phyloP scores from a whole-genome alignment of 2,113 vertebrate species.

The Dolichotis patagonum region DNA sequence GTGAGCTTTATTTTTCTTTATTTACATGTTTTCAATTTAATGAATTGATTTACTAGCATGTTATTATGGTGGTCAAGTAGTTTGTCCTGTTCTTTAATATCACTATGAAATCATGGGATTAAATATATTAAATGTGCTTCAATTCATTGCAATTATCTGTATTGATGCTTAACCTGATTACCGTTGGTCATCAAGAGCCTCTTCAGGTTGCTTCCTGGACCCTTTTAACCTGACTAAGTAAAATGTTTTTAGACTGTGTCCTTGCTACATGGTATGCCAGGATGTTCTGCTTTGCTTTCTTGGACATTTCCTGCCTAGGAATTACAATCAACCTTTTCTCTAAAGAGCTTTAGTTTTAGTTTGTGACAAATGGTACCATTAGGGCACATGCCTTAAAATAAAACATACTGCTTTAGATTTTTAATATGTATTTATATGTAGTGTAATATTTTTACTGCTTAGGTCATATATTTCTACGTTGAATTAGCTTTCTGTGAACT shows the following conservation, averaged over 20 bases:
- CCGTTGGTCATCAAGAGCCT: neutral
- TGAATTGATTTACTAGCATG: neutral
- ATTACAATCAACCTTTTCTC: neutral
- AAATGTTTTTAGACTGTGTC: neutral
- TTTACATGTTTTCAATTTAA: neutral
- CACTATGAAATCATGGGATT: neutral
- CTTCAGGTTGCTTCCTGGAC: neutral
- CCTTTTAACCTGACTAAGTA: neutral
- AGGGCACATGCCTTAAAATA: neutral
- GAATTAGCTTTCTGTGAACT: neutral
- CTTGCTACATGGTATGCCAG: neutral
- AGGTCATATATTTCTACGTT: neutral
- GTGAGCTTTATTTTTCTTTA: neutral
- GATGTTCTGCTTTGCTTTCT: neutral
- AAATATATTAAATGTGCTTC: neutral
- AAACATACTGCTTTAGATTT: neutral
- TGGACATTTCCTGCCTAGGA: neutral
- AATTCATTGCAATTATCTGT: neutral
- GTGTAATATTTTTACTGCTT: neutral
- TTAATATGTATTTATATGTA: neutral
- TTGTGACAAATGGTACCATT: neutral
- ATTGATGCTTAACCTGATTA: neutral
- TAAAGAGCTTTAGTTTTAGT: neutral
- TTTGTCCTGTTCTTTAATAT: neutral
- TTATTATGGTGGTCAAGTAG: neutral